Base-by-base conservation (phyloP, 2,113 vertebrate genomes). In the Dasyornis broadbenti region DNA sequence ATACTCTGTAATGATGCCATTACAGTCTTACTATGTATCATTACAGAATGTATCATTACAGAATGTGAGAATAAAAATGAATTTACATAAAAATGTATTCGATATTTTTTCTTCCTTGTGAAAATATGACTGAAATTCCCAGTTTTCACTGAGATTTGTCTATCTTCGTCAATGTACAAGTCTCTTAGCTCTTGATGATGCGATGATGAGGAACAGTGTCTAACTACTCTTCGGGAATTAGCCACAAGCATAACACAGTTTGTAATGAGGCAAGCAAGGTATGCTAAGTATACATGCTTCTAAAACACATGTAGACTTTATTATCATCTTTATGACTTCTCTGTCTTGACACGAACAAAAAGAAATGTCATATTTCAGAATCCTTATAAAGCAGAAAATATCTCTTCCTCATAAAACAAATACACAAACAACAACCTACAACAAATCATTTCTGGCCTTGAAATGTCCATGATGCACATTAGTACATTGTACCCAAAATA, bases 81-180 rank as follows among this genome's bases (percentile, higher is more conserved):
- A 59, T 42, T 63, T 42, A 9, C 26, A 19, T 24, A 1, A 33
- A 66, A 63, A 70, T 28, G 14, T 56, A 7, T 6, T 57, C 5
- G 2, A 3, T 18, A 40, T 28, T n/a, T 47, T 73, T 71, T 20
- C 19, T 68, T 79, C 8, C 19, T 39, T 72, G 5, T 78, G 28
- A 9, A 53, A 50, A 66, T 68, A 23, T 66, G n/a, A 7, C 15
- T 44, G 8, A 72, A 68, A 39, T 82, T 60, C 22, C 23, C 17
- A 19, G 27, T 12, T 88, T 82, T 88, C 15, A 50, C 4, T 71
- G 66, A 71, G 11, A 64, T 56, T 68, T 52, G 11, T 66, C n/a
- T 52, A 2, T 71, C 39, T 66, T 54, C 1, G 0, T 61, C 1
- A 0, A 31, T 14, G 6, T 39, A 22, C n/a, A 50, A 71, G 10